Conservation (phyloP, 2,113 vertebrate genomes). For the Ibidorhyncha struthersii region DNA sequence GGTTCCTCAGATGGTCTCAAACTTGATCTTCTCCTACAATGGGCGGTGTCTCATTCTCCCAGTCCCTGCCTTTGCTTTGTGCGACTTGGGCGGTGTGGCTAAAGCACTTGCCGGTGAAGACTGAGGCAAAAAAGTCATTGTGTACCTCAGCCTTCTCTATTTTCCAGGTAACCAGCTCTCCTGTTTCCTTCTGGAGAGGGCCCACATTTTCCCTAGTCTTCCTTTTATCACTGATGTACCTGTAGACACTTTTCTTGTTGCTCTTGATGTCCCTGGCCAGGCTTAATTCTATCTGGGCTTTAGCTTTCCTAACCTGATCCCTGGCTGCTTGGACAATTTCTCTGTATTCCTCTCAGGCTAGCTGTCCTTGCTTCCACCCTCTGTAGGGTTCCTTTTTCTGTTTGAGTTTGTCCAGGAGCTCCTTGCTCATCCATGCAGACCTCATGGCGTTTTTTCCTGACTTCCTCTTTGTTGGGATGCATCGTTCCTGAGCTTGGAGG, state of each 20-base stretch:
- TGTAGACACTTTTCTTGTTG: background rate
- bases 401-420: background rate
- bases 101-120: background rate
- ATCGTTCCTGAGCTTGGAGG: background rate
- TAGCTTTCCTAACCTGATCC: background rate
- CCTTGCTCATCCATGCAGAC: background rate
- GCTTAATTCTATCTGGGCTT: background rate
- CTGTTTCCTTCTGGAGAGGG: background rate
- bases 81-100: background rate
- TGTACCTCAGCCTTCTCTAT: background rate
- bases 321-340: background rate
- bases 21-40: background rate
- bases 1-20: background rate
- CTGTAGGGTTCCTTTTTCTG: background rate
- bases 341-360: background rate
- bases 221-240: background rate
- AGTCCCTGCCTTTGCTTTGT: background rate
- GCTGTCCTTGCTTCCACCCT: background rate
- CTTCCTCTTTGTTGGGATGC: background rate
- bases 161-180: background rate
- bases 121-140: background rate
- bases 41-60: background rate
- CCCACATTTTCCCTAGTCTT: background rate
- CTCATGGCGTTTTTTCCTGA: background rate
- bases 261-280: background rate